Conservation (phyloP, 2,113 vertebrate species). For the Taurulus bubalis region DNA sequence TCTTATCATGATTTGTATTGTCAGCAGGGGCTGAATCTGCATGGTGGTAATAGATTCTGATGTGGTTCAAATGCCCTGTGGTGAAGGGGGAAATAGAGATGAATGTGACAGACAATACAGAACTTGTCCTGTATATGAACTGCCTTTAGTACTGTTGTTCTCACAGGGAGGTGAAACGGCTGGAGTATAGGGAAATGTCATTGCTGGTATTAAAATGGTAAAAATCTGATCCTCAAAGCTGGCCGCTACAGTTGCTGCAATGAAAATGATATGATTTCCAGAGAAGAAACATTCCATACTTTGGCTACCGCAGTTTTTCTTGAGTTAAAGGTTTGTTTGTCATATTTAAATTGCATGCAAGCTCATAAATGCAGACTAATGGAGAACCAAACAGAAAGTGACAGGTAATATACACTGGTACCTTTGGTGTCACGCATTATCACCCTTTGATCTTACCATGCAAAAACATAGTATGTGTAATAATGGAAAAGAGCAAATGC, state of each 20-base stretch:
- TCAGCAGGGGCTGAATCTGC: slow-evolving; percentile 75
- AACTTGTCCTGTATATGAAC: slow-evolving; percentile 68
- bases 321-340: slow-evolving; percentile 46
- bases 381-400: slow-evolving; percentile 49
- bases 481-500: slow-evolving; percentile 74
- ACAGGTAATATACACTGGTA: slow-evolving; percentile 60
- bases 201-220: slow-evolving; percentile 38
- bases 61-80: slow-evolving; percentile 78
- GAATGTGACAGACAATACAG: slow-evolving; percentile 74
- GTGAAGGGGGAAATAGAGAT: slow-evolving; percentile 79
- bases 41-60: slow-evolving; percentile 80
- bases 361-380: slow-evolving; percentile 35
- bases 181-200: slow-evolving; percentile 37
- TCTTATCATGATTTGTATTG: slow-evolving; percentile 83
- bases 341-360: slow-evolving; percentile 24
- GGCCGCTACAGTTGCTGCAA: slow-evolving; percentile 44
- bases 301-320: slow-evolving; percentile 24
- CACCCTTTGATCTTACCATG: slow-evolving; percentile 73
- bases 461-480: slow-evolving; percentile 73
- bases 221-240: slow-evolving; percentile 43
- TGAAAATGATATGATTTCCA: slow-evolving; percentile 45
- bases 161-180: slow-evolving; percentile 12
- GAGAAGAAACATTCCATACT: slow-evolving; percentile 19
- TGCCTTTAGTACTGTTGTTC: slow-evolving; percentile 62
- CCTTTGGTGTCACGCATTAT: slow-evolving; percentile 66